phyloP scores from a whole-genome alignment of 2,797 vertebrate species.

The Glossophaga mutica region DNA sequence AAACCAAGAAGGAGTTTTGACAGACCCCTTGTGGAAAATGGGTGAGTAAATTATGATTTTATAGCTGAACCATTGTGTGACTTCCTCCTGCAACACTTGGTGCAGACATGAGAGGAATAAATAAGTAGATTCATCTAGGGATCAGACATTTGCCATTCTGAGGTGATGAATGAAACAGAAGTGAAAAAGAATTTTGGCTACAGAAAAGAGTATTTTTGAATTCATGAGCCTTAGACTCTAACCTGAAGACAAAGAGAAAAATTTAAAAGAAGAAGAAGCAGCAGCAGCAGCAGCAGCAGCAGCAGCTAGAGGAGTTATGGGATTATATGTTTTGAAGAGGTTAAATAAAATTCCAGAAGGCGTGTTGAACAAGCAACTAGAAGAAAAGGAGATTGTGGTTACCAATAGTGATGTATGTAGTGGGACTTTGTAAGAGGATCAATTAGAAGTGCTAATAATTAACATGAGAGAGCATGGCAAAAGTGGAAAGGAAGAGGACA shows the following conservation, averaged over 20 bases:
- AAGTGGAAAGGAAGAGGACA: neutral
- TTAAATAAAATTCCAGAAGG: neutral
- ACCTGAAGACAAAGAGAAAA: neutral
- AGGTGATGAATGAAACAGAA: conserved; percentile 44
- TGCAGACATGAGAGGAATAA: neutral
- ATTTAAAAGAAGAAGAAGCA: neutral
- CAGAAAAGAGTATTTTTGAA: conserved; percentile 41
- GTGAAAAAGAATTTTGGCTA: neutral
- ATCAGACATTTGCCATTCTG: neutral
- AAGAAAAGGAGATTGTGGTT: neutral
- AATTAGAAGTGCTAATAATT: neutral
- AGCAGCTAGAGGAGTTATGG: neutral
- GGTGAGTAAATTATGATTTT: neutral
- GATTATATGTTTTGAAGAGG: neutral
- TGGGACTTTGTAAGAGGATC: neutral
- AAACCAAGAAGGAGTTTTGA: neutral
- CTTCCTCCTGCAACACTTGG: neutral
- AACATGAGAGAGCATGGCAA: neutral
- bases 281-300: too few species aligned
- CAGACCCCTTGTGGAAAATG: neutral
- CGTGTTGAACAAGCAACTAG: neutral
- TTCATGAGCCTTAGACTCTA: neutral
- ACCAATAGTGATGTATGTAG: neutral
- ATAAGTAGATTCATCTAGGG: neutral
- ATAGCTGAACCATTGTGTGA: neutral